A percentile compares a stretch with the other conserved stretches of the same genome.
Conservation (phyloP, 2,888 invertebrate species). For the Eupithecia exiguata region DNA sequence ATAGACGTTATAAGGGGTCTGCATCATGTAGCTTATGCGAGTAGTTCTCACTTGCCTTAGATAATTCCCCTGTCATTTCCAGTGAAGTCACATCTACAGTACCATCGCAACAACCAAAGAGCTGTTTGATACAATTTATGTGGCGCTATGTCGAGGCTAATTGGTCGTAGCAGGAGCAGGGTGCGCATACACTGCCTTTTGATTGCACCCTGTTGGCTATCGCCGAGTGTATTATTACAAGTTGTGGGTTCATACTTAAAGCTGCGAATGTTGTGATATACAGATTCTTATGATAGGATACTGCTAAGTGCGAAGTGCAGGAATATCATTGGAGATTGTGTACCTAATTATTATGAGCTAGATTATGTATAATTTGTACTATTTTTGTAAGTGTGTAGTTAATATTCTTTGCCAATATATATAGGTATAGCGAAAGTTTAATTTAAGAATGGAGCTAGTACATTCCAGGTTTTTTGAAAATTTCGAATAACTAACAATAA, state of each 20-base stretch:
- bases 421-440: too few species aligned
- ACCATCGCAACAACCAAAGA: constrained; percentile 48
- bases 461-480: too few species aligned
- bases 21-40: neutral
- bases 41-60: neutral
- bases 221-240: constrained; percentile 16
- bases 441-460: too few species aligned
- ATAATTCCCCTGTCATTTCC: constrained; percentile 18
- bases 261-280: neutral
- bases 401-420: too few species aligned
- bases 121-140: constrained; percentile 76
- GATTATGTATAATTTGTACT: neutral
- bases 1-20: neutral
- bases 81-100: constrained; percentile 36
- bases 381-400: neutral
- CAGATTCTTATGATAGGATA: neutral
- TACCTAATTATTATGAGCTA: too few species aligned
- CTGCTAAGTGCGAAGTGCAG: neutral
- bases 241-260: constrained; percentile 12
- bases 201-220: constrained; percentile 59
- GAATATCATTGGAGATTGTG: neutral
- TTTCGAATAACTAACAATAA: too few species aligned
- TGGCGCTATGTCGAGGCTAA: constrained; percentile 71
- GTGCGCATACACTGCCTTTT: constrained; percentile 68
- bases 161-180: constrained; percentile 71